Evolutionary conservation across 2,797 vertebrate species (phyloP).

Genomic region (Sylvia borin): DNA sequence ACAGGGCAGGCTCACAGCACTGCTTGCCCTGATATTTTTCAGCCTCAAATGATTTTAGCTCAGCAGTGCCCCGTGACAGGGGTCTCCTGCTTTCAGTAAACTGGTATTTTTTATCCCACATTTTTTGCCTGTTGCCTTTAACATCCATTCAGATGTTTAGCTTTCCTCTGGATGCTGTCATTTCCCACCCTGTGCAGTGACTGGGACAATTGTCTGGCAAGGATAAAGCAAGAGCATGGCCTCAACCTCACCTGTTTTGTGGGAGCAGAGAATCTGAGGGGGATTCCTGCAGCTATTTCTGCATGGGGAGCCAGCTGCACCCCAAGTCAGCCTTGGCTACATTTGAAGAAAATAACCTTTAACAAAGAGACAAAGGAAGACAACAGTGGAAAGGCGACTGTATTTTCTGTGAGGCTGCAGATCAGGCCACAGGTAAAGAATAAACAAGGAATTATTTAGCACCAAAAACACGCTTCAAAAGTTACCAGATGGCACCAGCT

Average conservation of each 20-base stretch:
- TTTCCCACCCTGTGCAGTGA: background rate
- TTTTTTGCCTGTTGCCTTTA: background rate
- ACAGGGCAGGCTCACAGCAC: background rate
- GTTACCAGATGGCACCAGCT: slow-evolving; percentile 60
- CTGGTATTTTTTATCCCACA: background rate
- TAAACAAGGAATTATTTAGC: background rate
- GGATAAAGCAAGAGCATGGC: background rate
- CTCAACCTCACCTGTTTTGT: background rate
- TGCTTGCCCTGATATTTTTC: background rate
- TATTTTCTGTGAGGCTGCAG: background rate
- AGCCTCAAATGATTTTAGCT: background rate
- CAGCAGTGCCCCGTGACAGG: background rate
- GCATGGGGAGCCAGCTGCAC: background rate
- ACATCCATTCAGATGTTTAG: background rate
- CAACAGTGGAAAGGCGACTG: background rate
- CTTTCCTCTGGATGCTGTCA: background rate
- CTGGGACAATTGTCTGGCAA: background rate
- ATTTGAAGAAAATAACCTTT: background rate
- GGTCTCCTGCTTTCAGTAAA: background rate
- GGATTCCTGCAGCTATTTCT: background rate
- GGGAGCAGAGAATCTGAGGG: background rate
- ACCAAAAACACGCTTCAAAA: background rate
- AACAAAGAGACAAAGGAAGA: background rate
- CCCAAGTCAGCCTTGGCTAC: background rate
- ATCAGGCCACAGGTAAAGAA: background rate